phyloP scores from a whole-genome alignment of 2,888 invertebrate genomes.

The Nymphalis urticae region DNA sequence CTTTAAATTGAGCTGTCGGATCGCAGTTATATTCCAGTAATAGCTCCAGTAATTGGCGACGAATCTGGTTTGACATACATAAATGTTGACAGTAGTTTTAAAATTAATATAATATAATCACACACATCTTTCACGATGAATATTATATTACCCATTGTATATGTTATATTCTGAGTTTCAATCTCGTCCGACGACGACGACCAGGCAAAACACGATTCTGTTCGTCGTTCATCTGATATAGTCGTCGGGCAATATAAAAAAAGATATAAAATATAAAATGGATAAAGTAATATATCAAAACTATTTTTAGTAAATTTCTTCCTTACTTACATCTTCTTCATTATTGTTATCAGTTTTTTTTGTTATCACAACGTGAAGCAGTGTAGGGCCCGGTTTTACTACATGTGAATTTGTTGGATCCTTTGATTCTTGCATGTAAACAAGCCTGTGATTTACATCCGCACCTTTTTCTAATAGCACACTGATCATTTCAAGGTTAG shows the following conservation, averaged over 20 bases:
- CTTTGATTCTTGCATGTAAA: constrained; percentile 23
- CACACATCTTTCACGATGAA: no score
- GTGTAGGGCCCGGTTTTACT: constrained; percentile 56
- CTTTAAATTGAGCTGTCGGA: constrained; percentile 54
- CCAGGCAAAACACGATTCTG: no score
- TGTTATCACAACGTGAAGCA: constrained; percentile 61
- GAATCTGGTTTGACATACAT: constrained; percentile 48
- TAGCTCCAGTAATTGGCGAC: constrained; percentile 52
- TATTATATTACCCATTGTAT: no score
- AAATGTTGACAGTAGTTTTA: background rate
- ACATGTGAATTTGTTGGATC: constrained; percentile 27
- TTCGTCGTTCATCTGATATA: no score
- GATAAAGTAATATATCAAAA: background rate
- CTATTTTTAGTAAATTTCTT: background rate
- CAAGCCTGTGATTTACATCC: constrained; percentile 49
- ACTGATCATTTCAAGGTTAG: constrained; percentile 55
- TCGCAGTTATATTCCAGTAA: constrained; percentile 59
- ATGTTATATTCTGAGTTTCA: no score
- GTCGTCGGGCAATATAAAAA: no score
- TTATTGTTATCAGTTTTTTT: constrained; percentile 49
- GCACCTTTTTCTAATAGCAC: constrained; percentile 60
- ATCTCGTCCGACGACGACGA: no score
- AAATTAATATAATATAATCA: background rate
- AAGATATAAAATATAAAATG: no score
- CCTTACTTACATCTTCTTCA: constrained; percentile 53